A percentile compares a stretch with the other conserved stretches of the same genome.
Conservation (phyloP, 2,888 invertebrate species). For the Ormyrus labotus region DNA sequence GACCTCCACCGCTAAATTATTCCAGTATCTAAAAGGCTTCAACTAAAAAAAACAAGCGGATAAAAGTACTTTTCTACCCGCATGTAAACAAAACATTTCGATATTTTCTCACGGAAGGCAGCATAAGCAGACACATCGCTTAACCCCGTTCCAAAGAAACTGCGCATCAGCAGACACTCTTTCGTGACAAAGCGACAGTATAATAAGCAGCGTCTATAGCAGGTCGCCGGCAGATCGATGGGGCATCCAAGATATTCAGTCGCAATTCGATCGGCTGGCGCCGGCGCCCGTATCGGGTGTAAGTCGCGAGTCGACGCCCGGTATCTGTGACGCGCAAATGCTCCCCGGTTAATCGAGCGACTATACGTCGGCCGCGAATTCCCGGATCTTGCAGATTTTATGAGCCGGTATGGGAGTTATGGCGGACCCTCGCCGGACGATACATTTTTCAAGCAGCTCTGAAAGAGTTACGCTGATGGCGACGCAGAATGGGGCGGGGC, state of each 20-base stretch:
- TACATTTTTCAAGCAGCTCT: too few species aligned
- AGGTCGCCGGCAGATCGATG: conserved; percentile 43
- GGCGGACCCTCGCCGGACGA: neutral
- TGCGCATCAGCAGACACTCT: too few species aligned
- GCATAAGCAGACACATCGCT: neutral
- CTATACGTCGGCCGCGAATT: neutral
- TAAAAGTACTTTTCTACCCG: too few species aligned
- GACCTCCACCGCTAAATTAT: too few species aligned
- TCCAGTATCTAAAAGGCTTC: too few species aligned
- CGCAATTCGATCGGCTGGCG: conserved; percentile 28
- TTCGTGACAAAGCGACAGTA: too few species aligned
- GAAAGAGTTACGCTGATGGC: too few species aligned
- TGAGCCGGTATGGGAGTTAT: neutral
- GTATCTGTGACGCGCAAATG: conserved; percentile 25
- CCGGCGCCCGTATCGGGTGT: conserved; percentile 10
- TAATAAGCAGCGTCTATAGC: too few species aligned
- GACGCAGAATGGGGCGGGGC: too few species aligned
- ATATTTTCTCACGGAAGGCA: neutral
- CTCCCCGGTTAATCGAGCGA: conserved; percentile 14
- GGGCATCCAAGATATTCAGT: conserved; percentile 51
- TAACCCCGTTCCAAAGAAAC: neutral
- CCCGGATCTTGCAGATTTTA: neutral
- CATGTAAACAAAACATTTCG: too few species aligned
- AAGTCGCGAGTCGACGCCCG: conserved; percentile 46
- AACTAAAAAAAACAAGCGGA: too few species aligned